Conservation (phyloP, 2,113 vertebrate genomes). For the Benitochromis conjunctus region DNA sequence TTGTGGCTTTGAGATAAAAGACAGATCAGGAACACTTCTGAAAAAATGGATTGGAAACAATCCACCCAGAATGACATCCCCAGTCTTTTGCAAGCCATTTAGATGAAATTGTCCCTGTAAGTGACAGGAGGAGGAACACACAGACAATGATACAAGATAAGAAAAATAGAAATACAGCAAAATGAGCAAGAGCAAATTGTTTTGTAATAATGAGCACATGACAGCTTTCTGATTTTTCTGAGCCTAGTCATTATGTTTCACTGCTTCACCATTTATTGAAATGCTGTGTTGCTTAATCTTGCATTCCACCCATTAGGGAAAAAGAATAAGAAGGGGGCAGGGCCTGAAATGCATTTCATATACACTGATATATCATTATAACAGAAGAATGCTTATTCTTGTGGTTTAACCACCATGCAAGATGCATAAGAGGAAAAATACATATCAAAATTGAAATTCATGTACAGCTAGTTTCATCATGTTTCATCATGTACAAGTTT, state of each 20-base stretch:
- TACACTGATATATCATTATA: too few species aligned
- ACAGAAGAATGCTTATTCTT: too few species aligned
- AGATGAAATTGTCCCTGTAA: conserved; percentile 29
- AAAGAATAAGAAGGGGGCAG: background rate
- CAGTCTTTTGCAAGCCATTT: conserved; percentile 34
- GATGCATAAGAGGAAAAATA: too few species aligned
- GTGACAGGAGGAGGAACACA: background rate
- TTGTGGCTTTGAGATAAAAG: conserved; percentile 20
- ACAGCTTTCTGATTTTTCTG: background rate
- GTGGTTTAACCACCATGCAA: too few species aligned
- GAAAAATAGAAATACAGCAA: background rate
- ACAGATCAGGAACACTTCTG: conserved; percentile 13
- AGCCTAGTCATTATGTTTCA: background rate
- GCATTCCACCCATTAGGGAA: background rate
- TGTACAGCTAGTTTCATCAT: background rate
- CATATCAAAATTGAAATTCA: too few species aligned
- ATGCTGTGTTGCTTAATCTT: background rate
- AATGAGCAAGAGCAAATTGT: background rate
- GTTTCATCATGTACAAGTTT: background rate
- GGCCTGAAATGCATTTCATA: too few species aligned
- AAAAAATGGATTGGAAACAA: conserved; percentile 31
- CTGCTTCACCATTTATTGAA: background rate
- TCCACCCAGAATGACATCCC: conserved; percentile 47
- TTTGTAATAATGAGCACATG: background rate
- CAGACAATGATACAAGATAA: background rate